A percentile compares a stretch with the other conserved stretches of the same genome.
Conservation (phyloP, 2,797 vertebrate species). For the Gymnothorax javanicus region DNA sequence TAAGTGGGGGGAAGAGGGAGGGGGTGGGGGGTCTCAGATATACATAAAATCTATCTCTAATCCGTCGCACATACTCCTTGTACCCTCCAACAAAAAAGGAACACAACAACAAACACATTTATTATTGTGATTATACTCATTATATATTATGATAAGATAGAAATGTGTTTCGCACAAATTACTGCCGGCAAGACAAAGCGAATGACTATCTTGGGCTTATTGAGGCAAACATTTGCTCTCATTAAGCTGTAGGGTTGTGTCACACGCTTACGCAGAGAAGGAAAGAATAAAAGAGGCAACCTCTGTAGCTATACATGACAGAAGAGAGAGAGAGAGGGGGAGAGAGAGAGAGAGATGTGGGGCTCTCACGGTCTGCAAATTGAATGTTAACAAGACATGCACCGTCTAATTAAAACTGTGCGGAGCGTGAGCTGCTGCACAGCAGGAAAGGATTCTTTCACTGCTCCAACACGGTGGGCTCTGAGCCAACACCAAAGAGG, state of each 20-base stretch:
- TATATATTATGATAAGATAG: constrained; percentile 38
- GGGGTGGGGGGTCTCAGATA: constrained; percentile 4
- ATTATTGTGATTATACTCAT: constrained; percentile 48
- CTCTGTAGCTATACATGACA: neutral
- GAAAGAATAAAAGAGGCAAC: constrained; percentile 12
- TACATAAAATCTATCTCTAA: constrained; percentile 27
- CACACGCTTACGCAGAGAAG: too few relatives aligned
- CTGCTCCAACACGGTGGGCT: constrained; percentile 51
- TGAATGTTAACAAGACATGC: constrained; percentile 79
- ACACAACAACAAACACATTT: constrained; percentile 28
- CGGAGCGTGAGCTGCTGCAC: constrained; percentile 43
- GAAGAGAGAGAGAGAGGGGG: constrained; percentile 19
- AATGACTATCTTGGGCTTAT: constrained; percentile 38
- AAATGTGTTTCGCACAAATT: constrained; percentile 45
- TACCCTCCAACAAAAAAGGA: constrained; percentile 23
- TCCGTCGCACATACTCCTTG: constrained; percentile 11
- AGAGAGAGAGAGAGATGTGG: constrained; percentile 31
- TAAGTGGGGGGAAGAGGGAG: constrained; percentile 50
- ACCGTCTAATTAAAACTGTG: constrained; percentile 75
- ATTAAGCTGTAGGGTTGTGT: constrained; percentile 38
- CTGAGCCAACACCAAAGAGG: constrained; percentile 55
- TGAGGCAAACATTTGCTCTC: constrained; percentile 47
- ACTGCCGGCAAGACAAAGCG: constrained; percentile 37
- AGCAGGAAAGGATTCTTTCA: neutral
- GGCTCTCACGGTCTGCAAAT: constrained; percentile 74